Conservation (phyloP, 2,888 invertebrate genomes). For the Candidula unifasciata region DNA sequence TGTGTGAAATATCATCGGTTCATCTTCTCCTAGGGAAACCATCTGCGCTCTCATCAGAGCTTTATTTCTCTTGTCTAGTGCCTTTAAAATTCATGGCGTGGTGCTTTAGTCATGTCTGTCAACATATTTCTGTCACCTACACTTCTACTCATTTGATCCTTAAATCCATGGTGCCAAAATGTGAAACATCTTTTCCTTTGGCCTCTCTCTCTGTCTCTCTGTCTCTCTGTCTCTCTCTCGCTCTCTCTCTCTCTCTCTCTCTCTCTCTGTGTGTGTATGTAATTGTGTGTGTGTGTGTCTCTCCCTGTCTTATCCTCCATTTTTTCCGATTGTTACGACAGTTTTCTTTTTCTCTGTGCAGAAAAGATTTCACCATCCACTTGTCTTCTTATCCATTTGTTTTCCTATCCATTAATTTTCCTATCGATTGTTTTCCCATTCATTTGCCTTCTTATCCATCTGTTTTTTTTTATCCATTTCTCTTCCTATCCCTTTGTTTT, state of each 20-base stretch:
- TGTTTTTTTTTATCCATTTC: no score
- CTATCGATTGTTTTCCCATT: slow-evolving; percentile 16
- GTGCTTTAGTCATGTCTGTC: no score
- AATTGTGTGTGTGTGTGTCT: neutral
- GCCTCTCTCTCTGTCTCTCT: slow-evolving; percentile 27
- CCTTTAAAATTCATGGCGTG: no score
- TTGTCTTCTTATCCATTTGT: neutral
- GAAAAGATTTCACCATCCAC: neutral
- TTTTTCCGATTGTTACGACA: neutral
- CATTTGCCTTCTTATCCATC: no score
- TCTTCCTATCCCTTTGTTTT: no score
- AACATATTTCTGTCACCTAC: no score
- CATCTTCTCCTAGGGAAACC: no score
- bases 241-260: slow-evolving; percentile 35
- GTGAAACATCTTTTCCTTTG: slow-evolving; percentile 3
- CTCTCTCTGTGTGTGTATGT: slow-evolving; percentile 2
- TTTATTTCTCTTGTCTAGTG: no score
- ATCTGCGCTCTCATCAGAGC: no score
- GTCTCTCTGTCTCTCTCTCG: slow-evolving; percentile 27
- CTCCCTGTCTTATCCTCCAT: neutral
- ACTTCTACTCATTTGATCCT: no score
- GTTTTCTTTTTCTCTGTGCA: neutral
- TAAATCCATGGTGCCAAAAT: no score
- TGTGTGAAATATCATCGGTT: no score
- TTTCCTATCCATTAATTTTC: neutral